Evolutionary conservation across 1,140 invertebrate species (phyloP).

Genomic region (Drosophila varians): DNA sequence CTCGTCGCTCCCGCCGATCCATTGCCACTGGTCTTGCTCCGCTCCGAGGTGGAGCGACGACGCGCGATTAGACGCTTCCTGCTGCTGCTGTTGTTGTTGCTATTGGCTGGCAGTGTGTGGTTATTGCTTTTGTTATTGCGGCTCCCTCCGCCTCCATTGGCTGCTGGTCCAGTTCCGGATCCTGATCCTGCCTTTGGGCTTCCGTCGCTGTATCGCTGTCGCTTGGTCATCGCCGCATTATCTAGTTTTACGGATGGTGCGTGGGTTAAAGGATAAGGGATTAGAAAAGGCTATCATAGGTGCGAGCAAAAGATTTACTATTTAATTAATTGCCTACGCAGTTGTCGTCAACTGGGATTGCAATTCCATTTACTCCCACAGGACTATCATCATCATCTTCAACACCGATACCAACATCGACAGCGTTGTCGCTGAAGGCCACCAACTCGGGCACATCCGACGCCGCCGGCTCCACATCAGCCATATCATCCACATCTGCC

Average conservation of each 20-base stretch:
- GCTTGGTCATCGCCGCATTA: slow-evolving; percentile 47
- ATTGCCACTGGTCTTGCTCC: slow-evolving; percentile 37
- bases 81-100: slow-evolving; percentile 24
- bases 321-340: slow-evolving; percentile 43
- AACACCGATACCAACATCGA: slow-evolving; percentile 52
- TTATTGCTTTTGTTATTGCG: slow-evolving; percentile 78
- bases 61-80: slow-evolving; percentile 22
- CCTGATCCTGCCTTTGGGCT: slow-evolving; percentile 13
- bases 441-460: slow-evolving; percentile 52
- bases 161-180: slow-evolving; percentile 20
- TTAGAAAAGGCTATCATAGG: slow-evolving; percentile 12
- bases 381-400: slow-evolving; percentile 41
- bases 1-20: slow-evolving; percentile 17
- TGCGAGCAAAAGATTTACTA: background rate
- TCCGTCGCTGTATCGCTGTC: slow-evolving; percentile 65
- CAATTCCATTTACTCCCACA: slow-evolving; percentile 44
- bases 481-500: slow-evolving; percentile 32
- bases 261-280: slow-evolving; percentile 1
- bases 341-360: slow-evolving; percentile 55
- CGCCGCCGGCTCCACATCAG: slow-evolving; percentile 68
- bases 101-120: slow-evolving; percentile 67
- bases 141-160: slow-evolving; percentile 29
- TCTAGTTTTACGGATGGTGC: slow-evolving; percentile 15
- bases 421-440: slow-evolving; percentile 50
- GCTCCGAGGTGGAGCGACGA: slow-evolving; percentile 57